Percentiles rank a stretch among this genome's conserved stretches.
Evolutionary conservation across 37 sponge, comb jelly and placozoan genomes (phyloP).

Genomic region (Haliclona indistincta): DNA sequence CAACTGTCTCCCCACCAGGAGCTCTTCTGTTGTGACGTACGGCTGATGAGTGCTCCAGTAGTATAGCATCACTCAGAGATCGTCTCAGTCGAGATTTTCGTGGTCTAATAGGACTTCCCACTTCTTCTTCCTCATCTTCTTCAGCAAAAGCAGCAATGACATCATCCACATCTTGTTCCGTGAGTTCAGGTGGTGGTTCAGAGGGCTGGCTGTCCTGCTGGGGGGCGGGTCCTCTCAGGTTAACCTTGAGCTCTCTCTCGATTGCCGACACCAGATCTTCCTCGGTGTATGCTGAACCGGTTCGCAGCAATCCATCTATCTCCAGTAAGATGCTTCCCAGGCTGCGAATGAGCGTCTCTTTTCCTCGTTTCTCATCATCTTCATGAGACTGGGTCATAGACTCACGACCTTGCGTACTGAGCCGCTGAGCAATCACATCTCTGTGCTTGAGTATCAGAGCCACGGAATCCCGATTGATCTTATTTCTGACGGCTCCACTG

Average conservation of each 20-base stretch:
- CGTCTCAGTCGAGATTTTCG: not conserved
- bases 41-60: too few species aligned
- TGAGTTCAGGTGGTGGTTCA: not conserved
- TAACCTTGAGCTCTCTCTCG: slow-evolving; percentile 26
- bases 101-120: not conserved
- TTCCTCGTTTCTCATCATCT: not conserved
- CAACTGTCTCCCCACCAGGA: not conserved
- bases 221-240: not conserved
- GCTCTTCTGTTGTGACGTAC: not conserved
- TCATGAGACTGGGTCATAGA: not conserved
- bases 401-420: not conserved
- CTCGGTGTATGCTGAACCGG: slow-evolving; percentile 2
- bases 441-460: slow-evolving; percentile 29
- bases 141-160: slow-evolving; percentile 14
- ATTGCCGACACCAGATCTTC: slow-evolving; percentile 40
- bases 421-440: slow-evolving; percentile 23
- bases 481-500: not conserved
- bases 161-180: not conserved
- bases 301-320: slow-evolving; percentile 18
- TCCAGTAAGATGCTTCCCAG: slow-evolving; percentile 41
- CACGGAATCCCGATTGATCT: slow-evolving; percentile 35
- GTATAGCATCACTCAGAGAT: slow-evolving; percentile 1
- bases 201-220: not conserved
- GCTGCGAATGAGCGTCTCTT: not conserved
- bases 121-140: slow-evolving; percentile 8